Conservation (phyloP, 2,797 vertebrate species). For the Gymnothorax reevesii region DNA sequence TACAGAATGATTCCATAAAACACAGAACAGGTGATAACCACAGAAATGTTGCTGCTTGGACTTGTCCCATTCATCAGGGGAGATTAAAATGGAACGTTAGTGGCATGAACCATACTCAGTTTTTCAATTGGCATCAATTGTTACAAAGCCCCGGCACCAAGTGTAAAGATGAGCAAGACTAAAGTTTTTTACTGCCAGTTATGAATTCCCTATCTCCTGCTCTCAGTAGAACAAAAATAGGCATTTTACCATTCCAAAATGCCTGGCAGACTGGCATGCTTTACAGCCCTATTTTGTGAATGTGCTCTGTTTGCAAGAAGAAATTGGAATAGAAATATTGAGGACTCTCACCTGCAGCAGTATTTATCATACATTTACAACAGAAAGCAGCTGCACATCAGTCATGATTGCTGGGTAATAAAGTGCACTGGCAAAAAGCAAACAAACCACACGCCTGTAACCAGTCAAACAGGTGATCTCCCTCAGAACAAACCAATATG, state of each 20-base stretch:
- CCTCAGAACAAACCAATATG: conserved; percentile 49
- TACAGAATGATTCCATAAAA: too few species aligned
- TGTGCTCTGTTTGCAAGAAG: conserved; percentile 43
- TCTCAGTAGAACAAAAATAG: neutral
- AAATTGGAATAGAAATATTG: conserved; percentile 58
- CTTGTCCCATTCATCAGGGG: neutral
- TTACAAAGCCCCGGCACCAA: neutral
- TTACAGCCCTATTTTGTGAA: neutral
- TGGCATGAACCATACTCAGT: neutral
- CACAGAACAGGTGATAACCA: neutral
- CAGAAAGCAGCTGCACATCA: conserved; percentile 58
- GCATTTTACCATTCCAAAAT: neutral
- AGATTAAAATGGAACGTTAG: neutral
- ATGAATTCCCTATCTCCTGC: neutral
- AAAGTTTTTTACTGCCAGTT: conserved; percentile 28
- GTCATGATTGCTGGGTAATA: conserved; percentile 38
- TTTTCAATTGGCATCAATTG: neutral
- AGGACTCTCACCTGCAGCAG: conserved; percentile 48
- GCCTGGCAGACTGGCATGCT: neutral
- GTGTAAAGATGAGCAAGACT: conserved; percentile 42
- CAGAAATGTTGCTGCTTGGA: neutral
- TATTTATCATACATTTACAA: conserved; percentile 65
- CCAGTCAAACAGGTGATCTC: conserved; percentile 67
- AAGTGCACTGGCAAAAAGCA: conserved; percentile 40
- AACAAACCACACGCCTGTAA: conserved; percentile 50